phyloP scores from a whole-genome alignment of 2,888 invertebrate species.

The Noctua janthe region DNA sequence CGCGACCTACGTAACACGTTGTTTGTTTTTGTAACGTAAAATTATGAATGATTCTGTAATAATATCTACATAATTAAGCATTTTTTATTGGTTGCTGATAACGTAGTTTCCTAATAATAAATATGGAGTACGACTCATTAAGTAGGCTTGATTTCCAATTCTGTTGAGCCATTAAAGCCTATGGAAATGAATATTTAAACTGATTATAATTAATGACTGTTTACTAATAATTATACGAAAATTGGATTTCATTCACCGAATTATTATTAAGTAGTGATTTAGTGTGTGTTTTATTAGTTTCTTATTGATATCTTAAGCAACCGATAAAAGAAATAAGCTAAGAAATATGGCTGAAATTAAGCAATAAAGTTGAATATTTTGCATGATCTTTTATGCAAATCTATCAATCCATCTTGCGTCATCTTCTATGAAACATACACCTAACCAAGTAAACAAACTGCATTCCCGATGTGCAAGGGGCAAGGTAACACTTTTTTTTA shows the following conservation, averaged over 20 bases:
- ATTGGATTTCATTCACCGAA: not conserved
- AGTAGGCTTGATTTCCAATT: constrained; percentile 15
- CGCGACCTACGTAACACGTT: constrained; percentile 25
- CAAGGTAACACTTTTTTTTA: not conserved
- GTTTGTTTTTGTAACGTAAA: constrained; percentile 35
- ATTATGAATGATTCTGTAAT: constrained; percentile 16
- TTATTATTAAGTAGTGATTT: constrained; percentile 9
- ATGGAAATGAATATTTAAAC: not conserved
- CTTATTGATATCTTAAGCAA: not conserved
- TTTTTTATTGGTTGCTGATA: not conserved
- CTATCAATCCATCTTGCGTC: not conserved
- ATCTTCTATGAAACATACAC: not conserved
- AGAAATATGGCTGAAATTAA: not conserved
- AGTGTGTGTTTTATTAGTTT: not conserved
- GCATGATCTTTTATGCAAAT: not conserved
- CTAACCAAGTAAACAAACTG: not conserved
- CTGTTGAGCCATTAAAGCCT: not conserved
- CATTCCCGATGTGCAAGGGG: not conserved
- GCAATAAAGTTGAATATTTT: not conserved
- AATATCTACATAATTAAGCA: constrained; percentile 5
- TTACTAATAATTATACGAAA: constrained; percentile 5
- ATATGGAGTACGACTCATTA: constrained; percentile 4
- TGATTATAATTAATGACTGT: not conserved
- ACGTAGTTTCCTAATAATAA: constrained; percentile 22
- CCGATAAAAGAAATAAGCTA: not conserved